Evolutionary conservation across 2,888 invertebrate genomes (phyloP).

Genomic region (Lasioglossum figueresi): DNA sequence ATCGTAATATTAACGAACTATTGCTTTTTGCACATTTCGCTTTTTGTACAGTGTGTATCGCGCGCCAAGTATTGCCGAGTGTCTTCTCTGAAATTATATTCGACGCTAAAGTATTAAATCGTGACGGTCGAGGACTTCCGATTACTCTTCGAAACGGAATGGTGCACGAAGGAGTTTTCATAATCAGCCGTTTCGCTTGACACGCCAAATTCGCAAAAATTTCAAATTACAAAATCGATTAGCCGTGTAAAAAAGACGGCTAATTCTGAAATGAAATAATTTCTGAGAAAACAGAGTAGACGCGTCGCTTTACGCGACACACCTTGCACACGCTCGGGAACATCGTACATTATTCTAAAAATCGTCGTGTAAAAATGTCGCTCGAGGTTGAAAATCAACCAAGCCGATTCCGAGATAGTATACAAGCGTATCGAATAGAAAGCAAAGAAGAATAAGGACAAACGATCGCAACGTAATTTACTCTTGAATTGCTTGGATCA

Average conservation of each 20-base stretch:
- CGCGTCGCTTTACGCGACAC: not conserved
- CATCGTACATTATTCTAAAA: constrained; percentile 63
- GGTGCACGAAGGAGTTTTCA: not conserved
- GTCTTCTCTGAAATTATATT: not conserved
- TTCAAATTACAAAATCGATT: not conserved
- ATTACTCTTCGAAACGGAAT: not conserved
- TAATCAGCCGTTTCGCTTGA: not conserved
- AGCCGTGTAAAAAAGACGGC: not conserved
- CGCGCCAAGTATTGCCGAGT: not conserved
- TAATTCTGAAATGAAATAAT: not conserved
- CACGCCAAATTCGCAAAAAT: not conserved
- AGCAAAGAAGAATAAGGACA: constrained; percentile 22
- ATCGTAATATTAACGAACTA: constrained; percentile 73
- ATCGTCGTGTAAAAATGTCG: constrained; percentile 70
- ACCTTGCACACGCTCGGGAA: constrained; percentile 51
- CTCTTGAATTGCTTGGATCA: constrained; percentile 12
- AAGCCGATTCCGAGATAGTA: constrained; percentile 47
- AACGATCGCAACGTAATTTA: constrained; percentile 31
- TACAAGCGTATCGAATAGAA: constrained; percentile 33
- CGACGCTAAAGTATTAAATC: not conserved
- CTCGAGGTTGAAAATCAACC: constrained; percentile 69
- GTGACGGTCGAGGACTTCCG: not conserved
- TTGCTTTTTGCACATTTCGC: constrained; percentile 73
- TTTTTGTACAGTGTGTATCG: constrained; percentile 24
- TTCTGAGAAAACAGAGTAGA: not conserved